Base-by-base conservation (phyloP, 2,888 invertebrate genomes). In the Ormyrus rosae region DNA sequence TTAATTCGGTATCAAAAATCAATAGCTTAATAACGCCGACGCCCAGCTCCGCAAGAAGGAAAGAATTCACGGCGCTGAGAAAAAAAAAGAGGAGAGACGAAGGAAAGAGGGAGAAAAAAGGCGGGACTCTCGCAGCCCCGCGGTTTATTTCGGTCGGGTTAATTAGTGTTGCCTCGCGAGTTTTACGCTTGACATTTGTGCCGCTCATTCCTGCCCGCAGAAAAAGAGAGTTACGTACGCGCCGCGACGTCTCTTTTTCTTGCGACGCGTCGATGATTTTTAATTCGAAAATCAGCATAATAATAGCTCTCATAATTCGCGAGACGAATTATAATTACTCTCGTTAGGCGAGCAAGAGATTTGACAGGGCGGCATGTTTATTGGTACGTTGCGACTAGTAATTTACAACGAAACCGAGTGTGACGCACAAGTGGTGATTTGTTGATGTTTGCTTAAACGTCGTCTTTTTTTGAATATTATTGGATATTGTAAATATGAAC, bases 81-180 rank as follows among this genome's bases (percentile, higher is more conserved):
- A 78, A 81, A 83, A 83, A 78, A 73, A 82, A 74, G 82, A 78
- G 82, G 80, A 80, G 79, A 73, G 80, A 82, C 75, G 82, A 81
- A 34, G 3, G 34, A 3, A 34, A 34, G 82, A 83, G 85, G 83
- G 84, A 82, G 82, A 80, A 81, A 84, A 83, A 84, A 84, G 82
- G 83, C 82, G 80, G 78, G 81, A 80, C 83, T 85, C 19, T 34
- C n/a, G 5, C 85, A 85, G 86, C 86, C 85, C 83, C 85, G 88
- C 88, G 88, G 89, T 90, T 90, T 90, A 90, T 90, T 90, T 90
- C 87, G 88, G 89, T 90, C 88, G 89, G 89, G 90, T 90, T 90
- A 90, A 90, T 90, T 90, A 90, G 90, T 88, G 90, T 88, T 89
- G 90, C 88, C 89, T 89, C 89, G 89, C 88, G 89, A 90, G 90